Percentiles rank a stretch among this genome's conserved stretches.
phyloP scores from a whole-genome alignment of 2,113 vertebrate genomes.

The Sylvietta virens region DNA sequence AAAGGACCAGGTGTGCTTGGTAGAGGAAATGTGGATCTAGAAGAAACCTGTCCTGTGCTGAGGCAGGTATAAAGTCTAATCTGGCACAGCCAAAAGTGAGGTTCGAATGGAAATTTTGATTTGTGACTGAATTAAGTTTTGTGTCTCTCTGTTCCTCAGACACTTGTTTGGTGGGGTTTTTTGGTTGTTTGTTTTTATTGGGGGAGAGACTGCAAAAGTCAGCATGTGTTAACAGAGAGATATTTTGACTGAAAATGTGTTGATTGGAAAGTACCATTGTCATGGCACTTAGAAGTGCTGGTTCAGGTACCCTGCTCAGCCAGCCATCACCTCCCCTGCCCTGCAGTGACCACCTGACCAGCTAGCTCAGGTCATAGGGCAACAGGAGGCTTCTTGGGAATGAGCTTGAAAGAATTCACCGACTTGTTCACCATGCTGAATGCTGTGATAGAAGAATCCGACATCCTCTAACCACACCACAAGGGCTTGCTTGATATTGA shows the following conservation, averaged over 20 bases:
- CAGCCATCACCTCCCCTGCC: neutral
- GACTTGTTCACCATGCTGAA: rapidly evolving
- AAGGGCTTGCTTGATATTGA: rapidly evolving
- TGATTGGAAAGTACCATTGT: neutral
- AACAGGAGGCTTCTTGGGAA: neutral
- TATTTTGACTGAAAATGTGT: neutral
- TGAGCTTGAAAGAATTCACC: neutral
- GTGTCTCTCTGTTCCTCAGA: neutral
- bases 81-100: neutral
- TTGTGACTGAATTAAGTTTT: neutral
- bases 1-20: neutral
- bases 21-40: neutral
- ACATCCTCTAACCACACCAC: neutral
- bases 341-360: neutral
- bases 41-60: neutral
- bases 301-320: neutral
- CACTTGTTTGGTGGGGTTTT: neutral
- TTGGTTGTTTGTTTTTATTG: neutral
- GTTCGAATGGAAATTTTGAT: neutral
- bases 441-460: neutral
- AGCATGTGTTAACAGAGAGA: neutral
- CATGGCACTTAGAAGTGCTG: neutral
- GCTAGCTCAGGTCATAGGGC: neutral
- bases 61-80: neutral
- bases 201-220: neutral